A percentile compares a stretch with the other conserved stretches of the same genome.
Evolutionary conservation across 2,888 invertebrate genomes (phyloP).

Genomic region (Cryptocheilus praepositus): DNA sequence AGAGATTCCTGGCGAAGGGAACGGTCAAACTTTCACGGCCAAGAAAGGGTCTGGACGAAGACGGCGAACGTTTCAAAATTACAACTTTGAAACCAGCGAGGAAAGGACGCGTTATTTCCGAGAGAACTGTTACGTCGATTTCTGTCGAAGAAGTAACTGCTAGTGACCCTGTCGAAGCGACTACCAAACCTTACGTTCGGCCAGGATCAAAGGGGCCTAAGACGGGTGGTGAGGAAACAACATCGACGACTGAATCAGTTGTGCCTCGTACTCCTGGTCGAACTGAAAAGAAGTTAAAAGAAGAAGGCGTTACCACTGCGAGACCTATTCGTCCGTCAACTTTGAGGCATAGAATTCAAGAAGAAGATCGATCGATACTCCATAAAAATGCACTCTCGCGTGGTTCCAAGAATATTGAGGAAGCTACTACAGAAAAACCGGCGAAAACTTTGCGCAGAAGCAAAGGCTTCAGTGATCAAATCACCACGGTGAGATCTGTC

Average conservation of each 20-base stretch:
- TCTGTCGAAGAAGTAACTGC: slow-evolving; percentile 26
- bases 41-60: slow-evolving; percentile 22
- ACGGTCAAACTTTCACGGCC: slow-evolving; percentile 28
- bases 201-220: slow-evolving; percentile 4
- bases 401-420: neutral
- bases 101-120: slow-evolving; percentile 40
- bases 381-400: neutral
- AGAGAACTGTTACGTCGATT: slow-evolving; percentile 42
- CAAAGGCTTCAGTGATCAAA: neutral
- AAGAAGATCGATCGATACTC: no score
- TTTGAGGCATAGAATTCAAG: no score
- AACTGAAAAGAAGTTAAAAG: slow-evolving; percentile 19
- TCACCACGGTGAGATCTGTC: neutral
- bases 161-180: slow-evolving; percentile 15
- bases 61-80: neutral
- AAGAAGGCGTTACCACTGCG: slow-evolving; percentile 13
- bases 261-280: neutral
- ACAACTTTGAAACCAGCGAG: slow-evolving; percentile 20
- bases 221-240: slow-evolving; percentile 14
- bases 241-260: slow-evolving; percentile 30
- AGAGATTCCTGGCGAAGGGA: slow-evolving; percentile 9
- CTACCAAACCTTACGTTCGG: slow-evolving; percentile 27
- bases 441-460: neutral
- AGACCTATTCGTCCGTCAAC: neutral
- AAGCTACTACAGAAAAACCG: neutral